Evolutionary conservation across 2,888 invertebrate genomes (phyloP), one percentile per base, ranked within the genome.

Genomic region (Busseola fusca): DNA sequence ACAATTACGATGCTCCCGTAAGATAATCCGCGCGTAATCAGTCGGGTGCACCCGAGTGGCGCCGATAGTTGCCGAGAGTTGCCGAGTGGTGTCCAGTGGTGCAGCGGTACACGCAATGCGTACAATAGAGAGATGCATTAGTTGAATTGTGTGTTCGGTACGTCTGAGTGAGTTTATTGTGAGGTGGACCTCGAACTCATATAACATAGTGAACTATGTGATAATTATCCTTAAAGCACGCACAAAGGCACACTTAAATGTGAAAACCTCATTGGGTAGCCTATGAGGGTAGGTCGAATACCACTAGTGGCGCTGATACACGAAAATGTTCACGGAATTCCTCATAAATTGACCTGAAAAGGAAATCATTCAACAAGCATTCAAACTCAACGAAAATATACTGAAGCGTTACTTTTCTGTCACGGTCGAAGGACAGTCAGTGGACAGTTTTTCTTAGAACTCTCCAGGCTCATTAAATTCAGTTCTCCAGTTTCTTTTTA

Each of bases 1-100:
- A 78, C 80, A 81, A 81, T 80, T 76, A 84, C 84, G 81, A 81
- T 81, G 80, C 80, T 69, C 73, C 72, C 82, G 74, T 72, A 77
- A 80, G 76, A 84, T 84, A 80, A 84, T 78, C 74, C 60, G 74
- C 60, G 59, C 69, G 82, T 78, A 82, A 84, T 80, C 84, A 72
- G 74, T 66, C 57, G 64, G 64, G 27, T 70, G 73, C 76, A 70
- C 50, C 48, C 82, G 71, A 65, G 45, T 56, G 76, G 45, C 25
- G 30, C 37, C 77, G 69, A 73, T 21, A 10, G 62, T 16, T 42
- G 18, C 48, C 74, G 73, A 66, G 42, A 7, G 64, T 7, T 21
- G 64, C 30, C 60, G 3, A 50, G 21, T 21, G 48, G 18, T 45
- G 45, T 37, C 37, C 48, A 54, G 25, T 52, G 30, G 60, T 27